A percentile compares a stretch with the other conserved stretches of the same genome.
phyloP scores from a whole-genome alignment of 1,140 invertebrate genomes.

The Streblospio benedicti region DNA sequence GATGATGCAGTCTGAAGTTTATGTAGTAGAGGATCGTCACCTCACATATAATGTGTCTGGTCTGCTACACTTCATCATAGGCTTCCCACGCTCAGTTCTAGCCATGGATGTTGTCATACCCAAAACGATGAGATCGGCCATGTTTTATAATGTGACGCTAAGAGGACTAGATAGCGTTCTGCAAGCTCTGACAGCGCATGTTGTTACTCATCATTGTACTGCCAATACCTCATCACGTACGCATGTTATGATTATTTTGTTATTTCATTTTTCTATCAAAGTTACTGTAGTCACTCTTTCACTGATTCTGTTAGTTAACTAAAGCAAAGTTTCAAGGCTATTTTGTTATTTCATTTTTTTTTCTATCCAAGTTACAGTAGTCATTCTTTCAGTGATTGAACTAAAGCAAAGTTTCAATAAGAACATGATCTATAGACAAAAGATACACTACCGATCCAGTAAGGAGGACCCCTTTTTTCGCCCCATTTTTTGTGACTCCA shows the following conservation, averaged over 20 bases:
- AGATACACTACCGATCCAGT: no score
- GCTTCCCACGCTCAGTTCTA: slow-evolving; percentile 29
- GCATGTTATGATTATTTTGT: not conserved
- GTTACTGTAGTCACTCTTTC: no score
- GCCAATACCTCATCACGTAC: not conserved
- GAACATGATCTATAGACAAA: no score
- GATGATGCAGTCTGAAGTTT: slow-evolving; percentile 57
- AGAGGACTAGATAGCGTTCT: slow-evolving; percentile 52
- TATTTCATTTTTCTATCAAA: not conserved
- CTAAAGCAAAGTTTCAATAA: no score
- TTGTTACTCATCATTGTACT: not conserved
- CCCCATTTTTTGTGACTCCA: no score
- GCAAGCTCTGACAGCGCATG: slow-evolving; percentile 50
- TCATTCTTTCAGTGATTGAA: no score
- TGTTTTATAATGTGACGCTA: slow-evolving; percentile 56
- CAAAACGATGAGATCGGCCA: slow-evolving; percentile 50
- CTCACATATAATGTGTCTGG: slow-evolving; percentile 52
- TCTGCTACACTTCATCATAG: slow-evolving; percentile 31
- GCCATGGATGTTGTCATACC: slow-evolving; percentile 35
- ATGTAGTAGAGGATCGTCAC: slow-evolving; percentile 52
- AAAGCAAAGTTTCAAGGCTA: no score
- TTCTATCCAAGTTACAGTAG: no score
- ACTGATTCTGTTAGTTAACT: no score
- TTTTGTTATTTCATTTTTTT: no score
- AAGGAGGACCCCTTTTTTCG: no score